Evolutionary conservation across 2,888 invertebrate species (phyloP), one percentile per base, ranked within the genome.

Genomic region (Rotaria sp.): DNA sequence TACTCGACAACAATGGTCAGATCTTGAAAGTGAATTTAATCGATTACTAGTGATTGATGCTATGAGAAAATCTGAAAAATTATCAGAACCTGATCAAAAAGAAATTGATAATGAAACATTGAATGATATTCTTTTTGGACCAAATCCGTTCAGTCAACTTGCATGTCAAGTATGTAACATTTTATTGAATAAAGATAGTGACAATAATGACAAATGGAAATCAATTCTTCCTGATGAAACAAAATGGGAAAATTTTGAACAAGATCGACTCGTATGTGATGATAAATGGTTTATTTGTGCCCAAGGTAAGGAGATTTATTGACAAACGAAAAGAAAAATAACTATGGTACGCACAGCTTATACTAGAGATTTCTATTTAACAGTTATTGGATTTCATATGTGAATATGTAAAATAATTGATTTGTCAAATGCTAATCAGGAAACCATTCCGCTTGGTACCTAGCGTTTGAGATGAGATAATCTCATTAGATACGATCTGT

Each of bases 1-100:
- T 11, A 80, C 80, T 13, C 41, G 45, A 4, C 80, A 80, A 80
- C 80, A 80, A 80, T 80, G 80, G 80, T 80, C n/a, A 45, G 80
- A 80, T 80, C 5, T 80, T 45, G 80, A 80, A 80, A 26, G 4
- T 80, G 80, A 80, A 45, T 80, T 45, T 8, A 80, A 80, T 45
- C 80, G 80, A 26, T 80, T 80, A 13, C 0, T 80, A 45, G 8
- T 45, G n/a, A 45, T 80, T 45, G 26, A 26, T n/a, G 24, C 4
- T 1, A 26, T 45, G 13, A 26, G 8, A 41, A 45, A 8, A 15
- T 26, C n/a, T 24, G 45, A 41, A 18, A 21, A 75, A 41, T 21
- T 21, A 38, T 21, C 5, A 41, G 24, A 24, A 24, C 3, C 5
- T 41, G 41, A 67, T 10, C 15, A 2, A 3, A 41, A 45, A 24